Evolutionary conservation across 1,140 invertebrate genomes (phyloP).

Genomic region (Argopecten irradians): DNA sequence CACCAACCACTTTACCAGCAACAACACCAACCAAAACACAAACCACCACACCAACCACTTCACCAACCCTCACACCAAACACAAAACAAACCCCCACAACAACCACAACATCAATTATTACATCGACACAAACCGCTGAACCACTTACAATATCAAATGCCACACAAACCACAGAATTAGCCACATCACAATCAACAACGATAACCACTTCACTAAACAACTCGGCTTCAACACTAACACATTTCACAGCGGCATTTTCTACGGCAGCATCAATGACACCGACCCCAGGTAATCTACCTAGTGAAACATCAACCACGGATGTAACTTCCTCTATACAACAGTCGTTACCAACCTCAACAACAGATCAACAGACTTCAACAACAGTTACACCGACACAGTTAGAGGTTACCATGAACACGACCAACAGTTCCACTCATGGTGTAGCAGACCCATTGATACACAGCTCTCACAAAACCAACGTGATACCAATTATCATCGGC

Average conservation of each 20-base stretch:
- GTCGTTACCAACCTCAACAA: neutral
- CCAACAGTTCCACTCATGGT: neutral
- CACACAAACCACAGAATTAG: neutral
- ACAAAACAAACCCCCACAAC: neutral
- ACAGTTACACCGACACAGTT: neutral
- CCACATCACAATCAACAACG: neutral
- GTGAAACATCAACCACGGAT: no score
- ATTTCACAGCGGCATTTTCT: neutral
- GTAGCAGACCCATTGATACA: neutral
- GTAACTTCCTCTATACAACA: no score
- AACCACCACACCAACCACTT: neutral
- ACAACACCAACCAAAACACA: neutral
- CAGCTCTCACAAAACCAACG: neutral
- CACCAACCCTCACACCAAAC: neutral
- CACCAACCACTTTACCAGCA: neutral
- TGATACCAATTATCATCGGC: neutral
- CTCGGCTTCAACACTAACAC: neutral
- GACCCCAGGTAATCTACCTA: no score
- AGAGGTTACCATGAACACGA: neutral
- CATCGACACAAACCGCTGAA: neutral
- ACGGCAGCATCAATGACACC: neutral
- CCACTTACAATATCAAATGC: neutral
- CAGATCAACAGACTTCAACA: neutral
- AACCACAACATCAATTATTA: neutral
- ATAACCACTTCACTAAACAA: neutral